A percentile compares a stretch with the other conserved stretches of the same genome.
Conservation (phyloP, 2,113 vertebrate species). For the Malaclemys terrapin region DNA sequence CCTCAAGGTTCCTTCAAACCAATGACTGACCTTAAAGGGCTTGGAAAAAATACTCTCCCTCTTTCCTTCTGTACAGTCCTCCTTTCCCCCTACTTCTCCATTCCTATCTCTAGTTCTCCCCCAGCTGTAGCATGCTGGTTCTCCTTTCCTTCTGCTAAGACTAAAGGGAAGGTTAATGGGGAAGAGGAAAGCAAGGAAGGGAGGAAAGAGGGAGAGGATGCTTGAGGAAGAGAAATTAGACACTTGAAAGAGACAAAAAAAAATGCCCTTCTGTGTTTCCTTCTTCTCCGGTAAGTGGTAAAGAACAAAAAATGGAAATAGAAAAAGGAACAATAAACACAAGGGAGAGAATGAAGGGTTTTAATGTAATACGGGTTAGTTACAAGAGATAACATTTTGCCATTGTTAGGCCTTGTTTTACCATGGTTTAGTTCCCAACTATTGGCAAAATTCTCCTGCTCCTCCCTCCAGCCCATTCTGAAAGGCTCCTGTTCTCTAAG, state of each 20-base stretch:
- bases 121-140: too few species aligned
- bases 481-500: neutral
- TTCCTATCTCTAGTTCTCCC: too few species aligned
- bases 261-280: neutral
- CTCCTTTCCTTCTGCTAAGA: too few species aligned
- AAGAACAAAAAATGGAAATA: neutral
- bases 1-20: neutral
- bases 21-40: too few species aligned
- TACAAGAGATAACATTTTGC: neutral
- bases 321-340: too few species aligned
- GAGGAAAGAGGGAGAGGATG: neutral
- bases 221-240: neutral
- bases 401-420: neutral
- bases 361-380: neutral
- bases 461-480: neutral
- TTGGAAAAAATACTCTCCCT: too few species aligned
- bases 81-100: too few species aligned
- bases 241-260: neutral
- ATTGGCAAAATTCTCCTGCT: neutral
- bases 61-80: too few species aligned
- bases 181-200: too few species aligned
- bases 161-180: too few species aligned
- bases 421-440: neutral
- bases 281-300: neutral
- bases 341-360: too few species aligned